These are phyloP conservation scores for Calycopis cecrops DNA, from an alignment of 1,140 invertebrate species.

Conservation along the genomic window DNA sequence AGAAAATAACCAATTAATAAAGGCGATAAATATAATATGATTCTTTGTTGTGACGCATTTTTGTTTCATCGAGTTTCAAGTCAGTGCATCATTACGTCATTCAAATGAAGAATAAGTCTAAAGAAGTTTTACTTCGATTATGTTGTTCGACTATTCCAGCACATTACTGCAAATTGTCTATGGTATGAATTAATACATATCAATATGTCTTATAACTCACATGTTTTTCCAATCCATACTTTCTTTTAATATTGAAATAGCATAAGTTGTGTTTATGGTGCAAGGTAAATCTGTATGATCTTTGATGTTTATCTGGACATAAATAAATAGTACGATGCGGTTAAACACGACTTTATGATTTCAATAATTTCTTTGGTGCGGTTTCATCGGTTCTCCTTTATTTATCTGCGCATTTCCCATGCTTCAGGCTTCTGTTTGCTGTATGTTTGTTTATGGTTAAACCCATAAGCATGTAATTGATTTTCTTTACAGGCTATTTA, in stretches of 20 bases:
- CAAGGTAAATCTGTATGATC: background rate
- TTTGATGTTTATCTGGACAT: conserved; percentile 11
- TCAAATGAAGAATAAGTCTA: too few species aligned
- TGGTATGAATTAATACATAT: too few species aligned
- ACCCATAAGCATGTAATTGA: conserved; percentile 61
- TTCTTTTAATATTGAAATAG: background rate
- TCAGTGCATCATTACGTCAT: too few species aligned
- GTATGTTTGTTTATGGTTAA: conserved; percentile 32
- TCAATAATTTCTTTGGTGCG: conserved; percentile 14
- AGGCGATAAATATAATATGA: too few species aligned
- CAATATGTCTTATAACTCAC: too few species aligned
- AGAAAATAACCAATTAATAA: too few species aligned
- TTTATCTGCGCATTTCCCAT: conserved; percentile 8
- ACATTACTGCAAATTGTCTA: too few species aligned
- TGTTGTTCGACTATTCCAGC: too few species aligned
- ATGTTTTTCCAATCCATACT: too few species aligned
- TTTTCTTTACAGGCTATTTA: conserved; percentile 39
- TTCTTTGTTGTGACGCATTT: too few species aligned
- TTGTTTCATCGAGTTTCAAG: too few species aligned
- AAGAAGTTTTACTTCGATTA: too few species aligned
- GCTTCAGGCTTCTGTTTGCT: conserved; percentile 12
- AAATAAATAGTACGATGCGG: conserved; percentile 12
- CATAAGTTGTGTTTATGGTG: conserved; percentile 5
- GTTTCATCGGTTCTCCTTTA: conserved; percentile 13
- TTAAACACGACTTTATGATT: conserved; percentile 15